Evolutionary conservation across 2,797 vertebrate genomes (phyloP).

Genomic region (Anguilla anguilla): DNA sequence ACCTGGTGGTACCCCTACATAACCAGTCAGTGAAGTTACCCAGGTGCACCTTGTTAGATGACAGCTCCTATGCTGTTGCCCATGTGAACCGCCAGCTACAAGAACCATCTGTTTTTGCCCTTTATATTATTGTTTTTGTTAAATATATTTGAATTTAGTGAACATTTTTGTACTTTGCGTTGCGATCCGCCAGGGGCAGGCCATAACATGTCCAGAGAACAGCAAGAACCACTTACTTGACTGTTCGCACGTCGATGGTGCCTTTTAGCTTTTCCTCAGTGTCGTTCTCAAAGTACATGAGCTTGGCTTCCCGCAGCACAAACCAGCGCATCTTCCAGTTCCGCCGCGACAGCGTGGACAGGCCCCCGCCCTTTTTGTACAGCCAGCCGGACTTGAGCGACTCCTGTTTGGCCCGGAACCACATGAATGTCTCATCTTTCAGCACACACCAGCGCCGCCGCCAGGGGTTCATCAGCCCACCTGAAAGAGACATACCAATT

Average conservation of each 20-base stretch:
- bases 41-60: not conserved
- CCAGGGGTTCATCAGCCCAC: conserved; percentile 91
- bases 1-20: not conserved
- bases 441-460: conserved; percentile 90
- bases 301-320: conserved; percentile 84
- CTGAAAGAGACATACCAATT: conserved; percentile 52
- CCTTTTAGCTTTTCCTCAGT: conserved; percentile 89
- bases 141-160: not conserved
- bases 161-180: not conserved
- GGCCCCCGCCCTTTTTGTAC: conserved; percentile 90
- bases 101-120: not conserved
- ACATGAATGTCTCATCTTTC: conserved; percentile 93
- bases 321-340: conserved; percentile 97
- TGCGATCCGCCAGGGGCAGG: not conserved
- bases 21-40: not conserved
- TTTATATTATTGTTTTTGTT: not conserved
- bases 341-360: conserved; percentile 86
- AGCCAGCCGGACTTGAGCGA: conserved; percentile 89
- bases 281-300: conserved; percentile 92
- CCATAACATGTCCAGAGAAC: not conserved
- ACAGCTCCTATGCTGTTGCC: not conserved
- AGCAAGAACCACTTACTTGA: conserved; percentile 74
- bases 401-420: conserved; percentile 92
- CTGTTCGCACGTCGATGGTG: conserved; percentile 81
- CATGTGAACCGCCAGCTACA: not conserved